Percentiles rank a stretch among this genome's conserved stretches.
phyloP scores from a whole-genome alignment of 30 jellyfish, hydroid and myxozoan genomes.

The Aurelia sp. region DNA sequence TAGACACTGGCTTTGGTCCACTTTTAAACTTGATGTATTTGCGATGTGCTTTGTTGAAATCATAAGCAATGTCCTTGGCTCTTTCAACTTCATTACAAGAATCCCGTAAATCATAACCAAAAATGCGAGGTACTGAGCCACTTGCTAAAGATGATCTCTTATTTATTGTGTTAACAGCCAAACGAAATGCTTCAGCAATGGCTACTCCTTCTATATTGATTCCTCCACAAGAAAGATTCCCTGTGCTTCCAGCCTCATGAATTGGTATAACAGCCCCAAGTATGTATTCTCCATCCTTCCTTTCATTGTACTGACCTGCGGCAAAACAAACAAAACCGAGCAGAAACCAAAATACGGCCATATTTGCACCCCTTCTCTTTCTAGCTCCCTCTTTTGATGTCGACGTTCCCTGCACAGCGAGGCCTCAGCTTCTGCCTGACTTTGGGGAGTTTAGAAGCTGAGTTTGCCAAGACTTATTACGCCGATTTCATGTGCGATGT shows the following conservation, averaged over 20 bases:
- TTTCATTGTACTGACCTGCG: constrained; percentile 24
- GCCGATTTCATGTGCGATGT: too few relatives aligned
- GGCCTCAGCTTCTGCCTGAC: too few relatives aligned
- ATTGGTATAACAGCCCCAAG: constrained; percentile 67
- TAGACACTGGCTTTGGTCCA: constrained; percentile 64
- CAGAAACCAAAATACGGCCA: not conserved
- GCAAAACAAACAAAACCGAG: not conserved
- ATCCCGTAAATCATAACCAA: constrained; percentile 91
- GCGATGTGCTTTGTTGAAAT: constrained; percentile 65
- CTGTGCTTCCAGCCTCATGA: constrained; percentile 35
- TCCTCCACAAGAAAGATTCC: constrained; percentile 35
- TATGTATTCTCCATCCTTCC: constrained; percentile 45
- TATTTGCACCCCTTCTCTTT: not conserved
- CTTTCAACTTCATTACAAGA: constrained; percentile 52
- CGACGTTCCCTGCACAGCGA: too few relatives aligned
- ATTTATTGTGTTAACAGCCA: constrained; percentile 54
- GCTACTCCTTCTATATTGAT: constrained; percentile 56
- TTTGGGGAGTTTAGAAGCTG: too few relatives aligned
- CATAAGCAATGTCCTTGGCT: constrained; percentile 73
- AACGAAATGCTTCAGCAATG: constrained; percentile 54
- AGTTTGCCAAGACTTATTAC: too few relatives aligned
- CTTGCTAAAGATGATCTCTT: constrained; percentile 10
- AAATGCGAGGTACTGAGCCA: constrained; percentile 8
- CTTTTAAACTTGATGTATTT: constrained; percentile 3
- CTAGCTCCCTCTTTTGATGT: too few relatives aligned